phyloP scores from a whole-genome alignment of 2,113 vertebrate genomes.

The Cephalopholis sonnerati region DNA sequence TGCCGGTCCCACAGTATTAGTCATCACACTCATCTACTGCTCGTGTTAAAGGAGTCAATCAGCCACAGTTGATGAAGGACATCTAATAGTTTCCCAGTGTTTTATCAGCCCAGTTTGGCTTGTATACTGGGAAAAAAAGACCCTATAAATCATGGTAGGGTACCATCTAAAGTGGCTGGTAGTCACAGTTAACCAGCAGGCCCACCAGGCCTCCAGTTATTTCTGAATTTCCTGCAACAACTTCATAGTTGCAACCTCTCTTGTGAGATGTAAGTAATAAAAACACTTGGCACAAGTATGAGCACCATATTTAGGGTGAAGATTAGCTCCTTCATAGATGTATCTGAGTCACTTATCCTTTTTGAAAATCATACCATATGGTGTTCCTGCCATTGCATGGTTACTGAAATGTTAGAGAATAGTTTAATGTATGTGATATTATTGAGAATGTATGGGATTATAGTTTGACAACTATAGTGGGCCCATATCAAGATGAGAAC shows the following conservation, averaged over 20 bases:
- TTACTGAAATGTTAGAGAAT: too few species aligned
- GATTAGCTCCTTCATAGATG: not conserved
- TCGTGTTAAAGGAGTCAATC: not conserved
- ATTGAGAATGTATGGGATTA: not conserved
- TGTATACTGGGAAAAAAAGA: not conserved
- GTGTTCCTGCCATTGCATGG: too few species aligned
- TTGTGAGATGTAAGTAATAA: not conserved
- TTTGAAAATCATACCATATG: not conserved
- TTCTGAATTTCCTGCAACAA: not conserved
- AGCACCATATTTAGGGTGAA: not conserved
- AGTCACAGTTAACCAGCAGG: conserved; percentile 15
- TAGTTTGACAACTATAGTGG: not conserved
- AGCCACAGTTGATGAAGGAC: not conserved
- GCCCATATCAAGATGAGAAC: not conserved
- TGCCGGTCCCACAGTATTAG: not conserved
- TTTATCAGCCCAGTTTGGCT: not conserved
- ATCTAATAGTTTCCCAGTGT: conserved; percentile 12
- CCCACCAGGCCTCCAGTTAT: conserved; percentile 7
- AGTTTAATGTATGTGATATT: not conserved
- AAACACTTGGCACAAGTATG: not conserved
- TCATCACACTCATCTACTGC: not conserved
- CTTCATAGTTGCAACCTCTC: not conserved
- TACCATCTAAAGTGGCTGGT: conserved; percentile 14
- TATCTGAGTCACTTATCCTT: not conserved
- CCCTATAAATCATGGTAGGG: not conserved